Base-by-base conservation (phyloP, 1,140 invertebrate genomes). In the Polyergus mexicanus region DNA sequence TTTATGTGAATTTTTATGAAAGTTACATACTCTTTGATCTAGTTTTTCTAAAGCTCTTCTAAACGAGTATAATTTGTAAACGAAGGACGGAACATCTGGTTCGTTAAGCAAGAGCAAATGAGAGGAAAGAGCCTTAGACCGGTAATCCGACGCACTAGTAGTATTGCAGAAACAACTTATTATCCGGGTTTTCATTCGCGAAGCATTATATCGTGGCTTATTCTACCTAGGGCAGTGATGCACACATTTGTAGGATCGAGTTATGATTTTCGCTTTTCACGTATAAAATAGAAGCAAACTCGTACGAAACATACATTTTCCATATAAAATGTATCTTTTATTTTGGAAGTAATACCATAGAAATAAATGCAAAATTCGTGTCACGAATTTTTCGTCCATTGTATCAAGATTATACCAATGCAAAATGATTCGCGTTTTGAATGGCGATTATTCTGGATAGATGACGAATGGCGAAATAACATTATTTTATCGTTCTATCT, bases 181-280 rank as follows among this genome's bases (percentile, higher is more conserved):
- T 80, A 80, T 41, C 47, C 47, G 2, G 35, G 28, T 62, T 84
- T 84, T 84, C 25, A 84, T 84, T 62, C 41, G 54, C 38, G 35
- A 32, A 83, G 35, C 68, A 74, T 74, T 22, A 72, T 44, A 47
- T 75, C 19, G 28, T n/a, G 7, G 19, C 19, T 44, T 60, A 47
- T 83, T 47, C 35, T 32, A 60, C 3, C 25, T 71, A 32, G 41
- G 1, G 22, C 10, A 71, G 4, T 25, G 32, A 2, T 78, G 19
- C 16, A 28, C 44, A 58, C 16, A 32, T 47, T 74, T 62, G 16
- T 25, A 44, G 25, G 35, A 62, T 74, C 16, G 19, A 62, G 16
- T 62, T 74, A n/a, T 35, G n/a, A 83, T 83, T 74, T 71, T 4
- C n/a, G n/a, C 69, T 58, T 54, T 2, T 10, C 66, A 47, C n/a